Evolutionary conservation across 1,140 invertebrate species (phyloP).

Genomic region (Hermetia illucens): DNA sequence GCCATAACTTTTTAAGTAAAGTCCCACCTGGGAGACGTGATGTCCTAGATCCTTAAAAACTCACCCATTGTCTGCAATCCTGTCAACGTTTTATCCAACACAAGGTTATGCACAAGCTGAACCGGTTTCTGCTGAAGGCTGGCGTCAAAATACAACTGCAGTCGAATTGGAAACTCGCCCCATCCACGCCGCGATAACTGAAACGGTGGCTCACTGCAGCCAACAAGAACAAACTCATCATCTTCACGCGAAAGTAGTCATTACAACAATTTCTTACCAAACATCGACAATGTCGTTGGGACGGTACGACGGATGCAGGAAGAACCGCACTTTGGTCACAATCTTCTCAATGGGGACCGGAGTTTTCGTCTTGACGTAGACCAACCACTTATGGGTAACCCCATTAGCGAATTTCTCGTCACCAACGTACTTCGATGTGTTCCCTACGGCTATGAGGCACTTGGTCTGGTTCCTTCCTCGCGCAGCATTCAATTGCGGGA

Average conservation of each 20-base stretch:
- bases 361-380: conserved; percentile 53
- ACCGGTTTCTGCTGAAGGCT: conserved; percentile 56
- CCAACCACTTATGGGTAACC: conserved; percentile 81
- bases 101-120: conserved; percentile 65
- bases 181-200: conserved; percentile 71
- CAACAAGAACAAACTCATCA: conserved; percentile 12
- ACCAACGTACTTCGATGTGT: conserved; percentile 73
- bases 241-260: too few species aligned
- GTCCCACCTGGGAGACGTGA: too few species aligned
- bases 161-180: conserved; percentile 77
- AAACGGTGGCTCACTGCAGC: conserved; percentile 60
- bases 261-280: conserved; percentile 37
- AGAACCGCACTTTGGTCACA: conserved; percentile 63
- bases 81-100: conserved; percentile 69
- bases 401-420: conserved; percentile 46
- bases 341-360: conserved; percentile 43
- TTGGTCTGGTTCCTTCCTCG: conserved; percentile 24
- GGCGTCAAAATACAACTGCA: conserved; percentile 67
- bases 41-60: too few species aligned
- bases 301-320: conserved; percentile 71
- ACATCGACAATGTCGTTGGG: conserved; percentile 78
- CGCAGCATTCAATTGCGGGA: conserved; percentile 13
- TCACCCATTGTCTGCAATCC: conserved; percentile 69
- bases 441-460: conserved; percentile 50
- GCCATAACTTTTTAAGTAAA: too few species aligned